phyloP scores from a whole-genome alignment of 1,140 invertebrate genomes.

The Helicorthomorpha holstii region DNA sequence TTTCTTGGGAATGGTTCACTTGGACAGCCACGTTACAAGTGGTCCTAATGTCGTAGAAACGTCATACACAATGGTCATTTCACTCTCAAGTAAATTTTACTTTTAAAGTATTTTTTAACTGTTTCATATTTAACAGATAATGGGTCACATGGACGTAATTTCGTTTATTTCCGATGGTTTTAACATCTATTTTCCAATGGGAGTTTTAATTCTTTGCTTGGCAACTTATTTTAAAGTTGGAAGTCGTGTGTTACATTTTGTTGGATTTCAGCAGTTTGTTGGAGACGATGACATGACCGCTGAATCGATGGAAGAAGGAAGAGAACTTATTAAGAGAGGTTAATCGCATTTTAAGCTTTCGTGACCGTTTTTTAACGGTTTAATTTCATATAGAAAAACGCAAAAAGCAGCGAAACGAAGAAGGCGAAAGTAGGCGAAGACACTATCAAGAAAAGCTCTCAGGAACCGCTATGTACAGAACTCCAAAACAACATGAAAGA shows the following conservation, averaged over 20 bases:
- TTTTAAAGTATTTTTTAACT: not conserved
- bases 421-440: conserved; percentile 48
- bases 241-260: conserved; percentile 56
- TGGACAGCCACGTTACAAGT: conserved; percentile 92
- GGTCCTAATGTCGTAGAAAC: conserved; percentile 55
- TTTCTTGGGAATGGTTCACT: conserved; percentile 91
- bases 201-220: conserved; percentile 80
- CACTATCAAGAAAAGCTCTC: conserved; percentile 48
- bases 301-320: conserved; percentile 83
- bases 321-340: conserved; percentile 73
- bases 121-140: conserved; percentile 46
- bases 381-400: conserved; percentile 44
- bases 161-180: conserved; percentile 94
- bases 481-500: not conserved
- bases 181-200: conserved; percentile 97
- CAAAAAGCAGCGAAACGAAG: conserved; percentile 57
- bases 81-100: conserved; percentile 2
- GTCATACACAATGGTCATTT: conserved; percentile 61
- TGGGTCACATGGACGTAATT: conserved; percentile 99
- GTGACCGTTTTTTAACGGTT: not conserved
- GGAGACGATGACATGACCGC: conserved; percentile 82
- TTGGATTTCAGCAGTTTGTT: conserved; percentile 92
- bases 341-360: conserved; percentile 8
- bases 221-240: conserved; percentile 93
- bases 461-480: conserved; percentile 14